Conservation (phyloP, 2,113 vertebrate species). For the Takifugu flavidus region DNA sequence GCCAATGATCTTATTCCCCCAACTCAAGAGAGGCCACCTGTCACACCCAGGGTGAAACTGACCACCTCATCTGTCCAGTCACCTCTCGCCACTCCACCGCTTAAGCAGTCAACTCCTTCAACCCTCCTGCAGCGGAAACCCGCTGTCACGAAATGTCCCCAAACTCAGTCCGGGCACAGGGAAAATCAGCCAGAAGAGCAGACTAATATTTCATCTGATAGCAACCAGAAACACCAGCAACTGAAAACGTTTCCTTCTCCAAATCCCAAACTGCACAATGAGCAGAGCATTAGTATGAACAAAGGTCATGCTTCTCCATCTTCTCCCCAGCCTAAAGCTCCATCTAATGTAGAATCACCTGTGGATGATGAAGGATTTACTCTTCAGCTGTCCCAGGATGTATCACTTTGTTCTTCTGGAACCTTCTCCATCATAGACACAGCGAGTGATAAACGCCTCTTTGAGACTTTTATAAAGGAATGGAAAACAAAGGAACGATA, state of each 20-base stretch:
- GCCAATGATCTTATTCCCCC: slow-evolving; percentile 76
- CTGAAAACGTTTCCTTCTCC: neutral
- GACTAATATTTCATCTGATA: neutral
- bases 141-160: slow-evolving; percentile 6
- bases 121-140: slow-evolving; percentile 1
- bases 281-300: neutral
- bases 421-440: slow-evolving; percentile 90
- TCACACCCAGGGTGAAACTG: slow-evolving; percentile 70
- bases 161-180: neutral
- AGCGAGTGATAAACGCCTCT: slow-evolving; percentile 84
- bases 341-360: slow-evolving; percentile 35
- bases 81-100: slow-evolving; percentile 36
- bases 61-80: slow-evolving; percentile 65
- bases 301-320: neutral
- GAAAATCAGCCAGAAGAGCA: slow-evolving; percentile 3
- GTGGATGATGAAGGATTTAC: slow-evolving; percentile 69
- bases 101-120: slow-evolving; percentile 40
- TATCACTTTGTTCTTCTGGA: slow-evolving; percentile 65
- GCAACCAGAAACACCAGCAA: slow-evolving; percentile 17
- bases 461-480: slow-evolving; percentile 86
- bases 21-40: slow-evolving; percentile 69
- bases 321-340: slow-evolving; percentile 5
- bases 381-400: slow-evolving; percentile 80
- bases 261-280: neutral
- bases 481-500: slow-evolving; percentile 84